Evolutionary conservation across 2,797 vertebrate genomes (phyloP), one percentile per base, ranked within the genome.

Genomic region (Sparus aurata): DNA sequence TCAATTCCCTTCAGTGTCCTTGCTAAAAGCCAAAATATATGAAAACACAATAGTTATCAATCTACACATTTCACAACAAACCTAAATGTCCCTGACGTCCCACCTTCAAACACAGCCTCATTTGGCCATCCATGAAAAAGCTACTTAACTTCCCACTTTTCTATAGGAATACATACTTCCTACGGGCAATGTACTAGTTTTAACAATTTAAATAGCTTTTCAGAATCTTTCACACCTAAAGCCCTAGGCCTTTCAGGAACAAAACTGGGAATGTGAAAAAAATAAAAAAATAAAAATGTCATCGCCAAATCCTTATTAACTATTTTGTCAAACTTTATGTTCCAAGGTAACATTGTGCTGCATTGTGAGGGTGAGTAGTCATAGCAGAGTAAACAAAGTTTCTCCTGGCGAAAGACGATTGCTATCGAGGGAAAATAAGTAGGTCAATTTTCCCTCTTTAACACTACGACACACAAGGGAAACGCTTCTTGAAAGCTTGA

Each of bases 161-260:
- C n/a, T n/a, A n/a, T n/a, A n/a, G n/a, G n/a, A n/a, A n/a, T n/a
- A n/a, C n/a, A n/a, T n/a, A n/a, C n/a, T n/a, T n/a, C n/a, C n/a
- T n/a, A n/a, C n/a, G n/a, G n/a, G n/a, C n/a, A n/a, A n/a, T n/a
- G n/a, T n/a, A n/a, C n/a, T n/a, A n/a, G 23, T 52, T 59, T 27
- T 22, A 74, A 54, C 12, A 49, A 11, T 27, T 41, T 13, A 18
- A 43, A 43, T 41, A 49, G 53, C 23, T 64, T 80, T 73, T 73
- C 12, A 68, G 54, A 49, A 73, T 50, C 8, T 61, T 53, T 23
- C 52, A 30, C 22, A 69, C 41, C 63, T 30, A 20, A 62, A 69
- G 15, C 3, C 3, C 2, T 27, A 68, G 53, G 20, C 6, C 8
- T 66, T 20, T 63, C 2, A 58, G n/a, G 12, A 15, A 61, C 20